phyloP scores from a whole-genome alignment of 2,797 vertebrate genomes.

The Linurgus olivaceus region DNA sequence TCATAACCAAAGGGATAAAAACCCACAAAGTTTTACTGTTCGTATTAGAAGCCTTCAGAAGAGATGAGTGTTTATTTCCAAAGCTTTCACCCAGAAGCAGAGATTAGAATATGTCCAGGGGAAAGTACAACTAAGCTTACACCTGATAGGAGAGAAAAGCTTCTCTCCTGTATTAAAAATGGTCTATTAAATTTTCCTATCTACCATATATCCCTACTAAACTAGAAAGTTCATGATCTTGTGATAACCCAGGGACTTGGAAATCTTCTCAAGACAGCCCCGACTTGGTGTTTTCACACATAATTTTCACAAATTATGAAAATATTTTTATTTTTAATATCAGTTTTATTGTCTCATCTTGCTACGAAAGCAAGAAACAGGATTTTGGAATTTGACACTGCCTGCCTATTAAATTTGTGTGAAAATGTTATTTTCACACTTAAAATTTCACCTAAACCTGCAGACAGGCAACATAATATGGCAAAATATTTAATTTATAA shows the following conservation, averaged over 20 bases:
- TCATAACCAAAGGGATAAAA: conserved; percentile 13
- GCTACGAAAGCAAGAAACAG: background rate
- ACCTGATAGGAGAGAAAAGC: background rate
- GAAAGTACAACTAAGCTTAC: background rate
- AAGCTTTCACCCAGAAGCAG: background rate
- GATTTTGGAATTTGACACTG: background rate
- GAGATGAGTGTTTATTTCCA: background rate
- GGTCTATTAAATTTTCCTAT: background rate
- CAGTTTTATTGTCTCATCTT: background rate
- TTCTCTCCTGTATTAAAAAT: background rate
- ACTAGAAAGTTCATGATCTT: background rate
- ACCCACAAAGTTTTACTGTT: background rate
- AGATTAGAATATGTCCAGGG: background rate
- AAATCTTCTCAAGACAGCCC: background rate
- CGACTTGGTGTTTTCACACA: background rate
- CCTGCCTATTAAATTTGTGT: background rate
- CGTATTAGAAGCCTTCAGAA: background rate
- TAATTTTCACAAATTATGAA: background rate
- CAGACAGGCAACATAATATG: background rate
- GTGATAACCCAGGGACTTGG: background rate
- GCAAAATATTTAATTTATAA: background rate
- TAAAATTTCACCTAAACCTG: background rate
- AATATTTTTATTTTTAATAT: background rate
- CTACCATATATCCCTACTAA: background rate
- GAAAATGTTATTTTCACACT: background rate